Base-by-base conservation (phyloP, 1,140 invertebrate species). In the Magallana angulata region DNA sequence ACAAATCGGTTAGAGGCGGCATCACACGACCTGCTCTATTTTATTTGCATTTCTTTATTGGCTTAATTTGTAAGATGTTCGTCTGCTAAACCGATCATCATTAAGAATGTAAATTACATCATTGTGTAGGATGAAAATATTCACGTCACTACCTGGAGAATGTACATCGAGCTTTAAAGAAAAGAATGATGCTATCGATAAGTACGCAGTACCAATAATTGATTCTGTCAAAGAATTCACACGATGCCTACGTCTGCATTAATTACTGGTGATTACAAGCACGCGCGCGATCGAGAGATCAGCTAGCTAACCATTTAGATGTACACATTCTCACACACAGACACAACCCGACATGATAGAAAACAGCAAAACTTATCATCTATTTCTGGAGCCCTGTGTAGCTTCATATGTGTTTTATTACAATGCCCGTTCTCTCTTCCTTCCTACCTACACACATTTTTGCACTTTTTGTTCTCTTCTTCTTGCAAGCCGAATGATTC, bases 371-470 rank as follows among this genome's bases (percentile, higher is more conserved):
- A 24, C 24, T 76, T 9, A 76, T 24, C 68, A 48, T 76, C 68
- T 76, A 76, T 76, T 76, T 76, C 68, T 18, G 68, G 68, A 76
- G 68, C 68, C 36, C 68, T 76, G 68, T 76, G 68, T 76, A 76
- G 68, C 68, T 76, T 76, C 68, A 76, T 30, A 76, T 76, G 68
- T 76, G 68, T 76, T 76, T 76, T 76, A 76, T 76, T 76, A 76
- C 68, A 76, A 76, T 18, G 18, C 24, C 9, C 24, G 9, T 30
- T 76, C 36, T 30, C 68, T 36, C 68, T 30, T 76, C 18, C 68
- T 24, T 24, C 8, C 68, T 76, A 76, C 68, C 68, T 76, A 76
- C 68, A 76, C 64, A 7, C 68, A 76, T 76, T 76, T 76, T 76
- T 76, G n/a, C 24, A 76, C 68, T 36, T 76, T 76, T 76, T 48